Conservation (phyloP, 2,113 vertebrate species). For the Oostethus manadensis region DNA sequence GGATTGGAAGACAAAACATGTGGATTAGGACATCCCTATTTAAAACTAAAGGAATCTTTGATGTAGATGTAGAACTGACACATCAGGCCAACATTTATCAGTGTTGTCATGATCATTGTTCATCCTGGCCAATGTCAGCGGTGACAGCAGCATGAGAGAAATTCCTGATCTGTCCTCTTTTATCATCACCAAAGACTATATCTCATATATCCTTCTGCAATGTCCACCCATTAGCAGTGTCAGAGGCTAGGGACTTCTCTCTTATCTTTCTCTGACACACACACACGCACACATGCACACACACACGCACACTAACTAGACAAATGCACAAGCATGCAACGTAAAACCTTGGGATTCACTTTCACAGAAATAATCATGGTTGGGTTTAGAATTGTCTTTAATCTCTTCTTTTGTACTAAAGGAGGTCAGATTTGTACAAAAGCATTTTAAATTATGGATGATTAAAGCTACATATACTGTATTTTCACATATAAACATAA, state of each 20-base stretch:
- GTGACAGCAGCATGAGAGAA: constrained; percentile 31
- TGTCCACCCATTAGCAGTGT: constrained; percentile 8
- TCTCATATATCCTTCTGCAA: constrained; percentile 1
- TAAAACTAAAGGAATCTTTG: neutral
- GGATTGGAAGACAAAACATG: too few relatives aligned
- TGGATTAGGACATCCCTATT: too few relatives aligned
- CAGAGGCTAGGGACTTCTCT: neutral
- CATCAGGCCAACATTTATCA: constrained; percentile 43
- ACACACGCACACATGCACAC: neutral
- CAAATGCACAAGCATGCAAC: neutral
- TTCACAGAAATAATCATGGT: neutral
- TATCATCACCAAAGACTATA: neutral
- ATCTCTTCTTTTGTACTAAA: too few relatives aligned
- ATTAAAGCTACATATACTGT: neutral
- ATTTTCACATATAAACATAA: neutral
- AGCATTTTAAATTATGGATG: too few relatives aligned
- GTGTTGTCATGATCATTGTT: constrained; percentile 38
- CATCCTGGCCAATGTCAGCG: constrained; percentile 54
- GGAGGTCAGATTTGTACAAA: too few relatives aligned
- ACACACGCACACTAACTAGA: neutral
- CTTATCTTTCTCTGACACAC: neutral
- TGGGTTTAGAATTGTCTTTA: too few relatives aligned
- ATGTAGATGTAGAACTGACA: constrained; percentile 10
- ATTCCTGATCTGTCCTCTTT: constrained; percentile 10
- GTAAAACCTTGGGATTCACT: neutral